phyloP scores from a whole-genome alignment of 2,797 vertebrate species.

The Eulemur rubriventer region DNA sequence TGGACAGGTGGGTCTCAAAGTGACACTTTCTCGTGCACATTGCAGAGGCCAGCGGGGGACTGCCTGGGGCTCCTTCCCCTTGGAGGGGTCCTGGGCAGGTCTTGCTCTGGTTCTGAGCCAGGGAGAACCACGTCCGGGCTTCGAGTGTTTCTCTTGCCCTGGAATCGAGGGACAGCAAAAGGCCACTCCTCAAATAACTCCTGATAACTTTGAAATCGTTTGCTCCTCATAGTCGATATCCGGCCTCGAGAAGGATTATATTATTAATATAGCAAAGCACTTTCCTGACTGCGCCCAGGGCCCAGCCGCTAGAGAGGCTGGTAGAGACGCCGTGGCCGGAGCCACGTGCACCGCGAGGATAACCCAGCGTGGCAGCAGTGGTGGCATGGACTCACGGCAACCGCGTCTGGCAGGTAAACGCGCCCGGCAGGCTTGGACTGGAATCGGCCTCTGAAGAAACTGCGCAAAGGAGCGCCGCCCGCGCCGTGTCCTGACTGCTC shows the following conservation, averaged over 20 bases:
- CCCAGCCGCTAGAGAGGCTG: no score
- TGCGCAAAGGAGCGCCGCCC: accelerated
- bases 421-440: background rate
- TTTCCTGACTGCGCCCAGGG: background rate
- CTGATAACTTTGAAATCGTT: background rate
- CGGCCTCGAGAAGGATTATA: background rate
- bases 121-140: no score
- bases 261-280: background rate
- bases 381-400: background rate
- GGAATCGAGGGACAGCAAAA: background rate
- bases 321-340: accelerated
- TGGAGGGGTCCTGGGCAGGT: background rate
- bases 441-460: background rate
- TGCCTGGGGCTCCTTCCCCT: background rate
- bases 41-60: background rate
- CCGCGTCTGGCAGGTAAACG: background rate
- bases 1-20: background rate
- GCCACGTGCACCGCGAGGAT: accelerated
- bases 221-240: accelerated
- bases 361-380: background rate
- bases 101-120: background rate
- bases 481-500: no score
- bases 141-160: background rate
- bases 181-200: background rate
- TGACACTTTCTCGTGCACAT: accelerated